Conservation (phyloP, 2,888 invertebrate species). For the Lasioglossum oenotherae region DNA sequence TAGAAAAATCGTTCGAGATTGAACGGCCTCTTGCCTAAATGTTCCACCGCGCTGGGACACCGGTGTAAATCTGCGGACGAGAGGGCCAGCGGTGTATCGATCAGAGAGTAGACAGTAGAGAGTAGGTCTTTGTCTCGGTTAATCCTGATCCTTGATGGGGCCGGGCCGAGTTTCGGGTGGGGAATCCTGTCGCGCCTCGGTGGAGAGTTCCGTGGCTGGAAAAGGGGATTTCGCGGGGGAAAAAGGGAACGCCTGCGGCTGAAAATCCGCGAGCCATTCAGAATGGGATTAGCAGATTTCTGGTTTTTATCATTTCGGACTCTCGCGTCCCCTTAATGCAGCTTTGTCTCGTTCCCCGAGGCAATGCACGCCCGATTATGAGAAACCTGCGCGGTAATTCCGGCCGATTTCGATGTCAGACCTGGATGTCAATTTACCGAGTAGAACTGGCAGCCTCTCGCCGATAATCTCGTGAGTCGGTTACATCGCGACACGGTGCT, state of each 20-base stretch:
- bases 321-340: neutral
- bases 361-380: neutral
- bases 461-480: constrained; percentile 30
- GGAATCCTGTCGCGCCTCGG: constrained; percentile 10
- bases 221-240: constrained; percentile 33
- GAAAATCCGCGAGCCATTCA: constrained; percentile 32
- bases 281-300: constrained; percentile 38
- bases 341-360: no score
- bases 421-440: constrained; percentile 9
- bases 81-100: constrained; percentile 37
- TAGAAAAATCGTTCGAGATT: neutral
- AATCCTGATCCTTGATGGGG: constrained; percentile 43
- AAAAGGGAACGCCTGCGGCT: neutral
- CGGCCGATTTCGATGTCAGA: neutral
- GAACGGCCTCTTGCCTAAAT: neutral
- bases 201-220: constrained; percentile 30
- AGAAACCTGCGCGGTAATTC: constrained; percentile 10
- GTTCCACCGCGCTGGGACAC: neutral
- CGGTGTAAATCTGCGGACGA: constrained; percentile 7
- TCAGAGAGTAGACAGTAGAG: neutral
- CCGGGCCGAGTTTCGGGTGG: constrained; percentile 10
- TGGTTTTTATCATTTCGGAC: neutral
- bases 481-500: constrained; percentile 21
- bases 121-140: constrained; percentile 31
- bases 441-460: neutral